Evolutionary conservation across 2,888 invertebrate species (phyloP), one percentile per base, ranked within the genome.

Genomic region (Fragum whitleyi): DNA sequence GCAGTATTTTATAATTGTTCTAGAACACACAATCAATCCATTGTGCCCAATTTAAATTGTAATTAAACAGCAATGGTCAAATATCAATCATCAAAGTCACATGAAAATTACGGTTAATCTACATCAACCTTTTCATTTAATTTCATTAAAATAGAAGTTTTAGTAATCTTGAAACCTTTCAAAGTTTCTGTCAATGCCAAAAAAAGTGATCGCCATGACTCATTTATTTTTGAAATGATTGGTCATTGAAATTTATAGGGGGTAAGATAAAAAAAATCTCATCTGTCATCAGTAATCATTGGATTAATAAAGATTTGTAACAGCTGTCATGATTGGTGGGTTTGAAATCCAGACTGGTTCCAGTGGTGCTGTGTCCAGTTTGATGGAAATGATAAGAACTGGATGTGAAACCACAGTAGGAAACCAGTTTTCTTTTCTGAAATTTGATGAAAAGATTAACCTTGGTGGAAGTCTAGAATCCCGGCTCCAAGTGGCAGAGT

Each of bases 371-470:
- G 36, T 65, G 65, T 65, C 65, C 65, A 65, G 65, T 65, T 5
- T 65, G 65, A 65, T 65, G 39, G 42, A 65, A 65, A 65, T 65
- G 65, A 65, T 65, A 65, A 42, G 42, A 65, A 65, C 42, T 65
- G 65, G 65, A 65, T 65, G 23, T 65, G 65, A 65, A 65, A 65
- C 21, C 32, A 21, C 65, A 42, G 65, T 26, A 42, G 65, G 65
- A 26, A 65, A 19, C 65, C 65, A 42, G 39, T 42, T 65, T 65
- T 39, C 65, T 42, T 36, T 39, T 32, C 29, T 61, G 47, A 39
- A 65, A 65, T 42, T 42, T 65, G 65, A 65, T 65, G 32, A 42
- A 42, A 65, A 65, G 65, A 65, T 39, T 36, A 65, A 65, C 57
- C 57, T n/a, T 57, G 14, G 47, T 47, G 19, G 47, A 47, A 47